A percentile compares a stretch with the other conserved stretches of the same genome.
Conservation (phyloP, 2,888 invertebrate genomes). For the Lycocerus yunnanus region DNA sequence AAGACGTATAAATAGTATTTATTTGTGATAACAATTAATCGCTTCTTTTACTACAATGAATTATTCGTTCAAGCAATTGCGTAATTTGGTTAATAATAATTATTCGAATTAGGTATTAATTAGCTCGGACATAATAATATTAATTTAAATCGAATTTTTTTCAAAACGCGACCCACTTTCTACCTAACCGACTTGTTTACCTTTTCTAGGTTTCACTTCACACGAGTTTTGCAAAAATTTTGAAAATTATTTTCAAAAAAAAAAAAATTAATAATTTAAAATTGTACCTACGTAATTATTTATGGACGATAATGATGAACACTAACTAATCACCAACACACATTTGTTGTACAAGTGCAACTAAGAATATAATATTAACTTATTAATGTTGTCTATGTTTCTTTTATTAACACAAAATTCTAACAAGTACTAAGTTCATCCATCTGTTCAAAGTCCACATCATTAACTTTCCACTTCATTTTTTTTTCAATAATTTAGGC, state of each 20-base stretch:
- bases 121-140: no score
- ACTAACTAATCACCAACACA: neutral
- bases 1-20: neutral
- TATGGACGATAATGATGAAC: neutral
- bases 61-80: neutral
- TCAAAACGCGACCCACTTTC: neutral
- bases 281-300: neutral
- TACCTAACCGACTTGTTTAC: neutral
- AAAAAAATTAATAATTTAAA: neutral
- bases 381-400: neutral
- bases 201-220: neutral
- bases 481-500: neutral
- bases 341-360: neutral
- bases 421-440: constrained; percentile 31
- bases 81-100: neutral
- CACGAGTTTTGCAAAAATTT: neutral
- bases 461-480: constrained; percentile 17
- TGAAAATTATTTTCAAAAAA: neutral
- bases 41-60: neutral
- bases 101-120: neutral
- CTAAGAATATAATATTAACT: neutral
- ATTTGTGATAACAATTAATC: neutral
- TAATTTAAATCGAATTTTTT: no score
- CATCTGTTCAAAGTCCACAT: constrained; percentile 32
- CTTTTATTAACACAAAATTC: constrained; percentile 14